Evolutionary conservation across 2,113 vertebrate species (phyloP).

Genomic region (Anolis sagrei): DNA sequence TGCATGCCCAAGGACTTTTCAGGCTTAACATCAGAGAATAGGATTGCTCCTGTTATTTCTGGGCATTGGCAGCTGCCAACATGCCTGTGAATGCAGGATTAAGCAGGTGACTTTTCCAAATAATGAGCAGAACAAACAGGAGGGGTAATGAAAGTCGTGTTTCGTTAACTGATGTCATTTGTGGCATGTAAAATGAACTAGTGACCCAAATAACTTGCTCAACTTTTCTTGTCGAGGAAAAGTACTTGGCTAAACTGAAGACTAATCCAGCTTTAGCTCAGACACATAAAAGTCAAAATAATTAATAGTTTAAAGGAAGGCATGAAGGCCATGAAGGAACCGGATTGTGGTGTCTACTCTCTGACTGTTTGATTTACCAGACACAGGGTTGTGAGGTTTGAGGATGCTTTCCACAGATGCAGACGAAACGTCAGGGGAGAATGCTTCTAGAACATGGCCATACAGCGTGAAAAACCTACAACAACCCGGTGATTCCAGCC

Average conservation of each 20-base stretch:
- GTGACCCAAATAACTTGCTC: background rate
- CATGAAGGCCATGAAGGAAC: background rate
- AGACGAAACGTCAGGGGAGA: too few relatives aligned
- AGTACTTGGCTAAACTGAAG: background rate
- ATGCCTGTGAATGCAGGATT: background rate
- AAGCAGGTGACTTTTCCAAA: background rate
- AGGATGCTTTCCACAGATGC: too few relatives aligned
- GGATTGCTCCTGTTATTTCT: background rate
- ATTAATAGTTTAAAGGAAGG: background rate
- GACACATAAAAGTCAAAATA: background rate
- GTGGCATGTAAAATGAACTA: background rate
- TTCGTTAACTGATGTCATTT: background rate
- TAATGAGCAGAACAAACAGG: background rate
- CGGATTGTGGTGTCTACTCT: too few relatives aligned
- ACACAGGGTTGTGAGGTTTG: too few relatives aligned
- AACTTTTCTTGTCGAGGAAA: constrained; percentile 15
- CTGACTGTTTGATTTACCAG: background rate
- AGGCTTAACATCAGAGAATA: background rate
- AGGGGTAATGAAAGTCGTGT: background rate
- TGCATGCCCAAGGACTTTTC: background rate
- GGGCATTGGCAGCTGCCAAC: background rate
- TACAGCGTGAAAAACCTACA: too few relatives aligned
- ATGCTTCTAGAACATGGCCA: too few relatives aligned
- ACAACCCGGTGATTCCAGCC: too few relatives aligned
- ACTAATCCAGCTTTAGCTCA: background rate